A percentile compares a stretch with the other conserved stretches of the same genome.
These are phyloP conservation scores for Drosophila neotestacea DNA, from an alignment of 2,888 invertebrate genomes.

Conservation along the genomic window DNA sequence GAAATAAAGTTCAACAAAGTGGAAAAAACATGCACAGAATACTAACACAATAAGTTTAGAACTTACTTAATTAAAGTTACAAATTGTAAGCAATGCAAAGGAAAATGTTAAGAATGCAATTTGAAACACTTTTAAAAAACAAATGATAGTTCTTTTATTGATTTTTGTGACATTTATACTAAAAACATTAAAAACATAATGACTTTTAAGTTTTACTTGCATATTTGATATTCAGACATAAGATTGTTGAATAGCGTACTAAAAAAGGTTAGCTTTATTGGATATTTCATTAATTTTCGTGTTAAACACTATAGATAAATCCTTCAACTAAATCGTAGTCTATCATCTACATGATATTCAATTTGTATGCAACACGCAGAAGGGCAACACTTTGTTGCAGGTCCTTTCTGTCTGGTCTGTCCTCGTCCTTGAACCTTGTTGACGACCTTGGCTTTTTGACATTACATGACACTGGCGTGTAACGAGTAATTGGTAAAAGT, in stretches of 20 bases:
- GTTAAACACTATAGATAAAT: not conserved
- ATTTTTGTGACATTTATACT: not conserved
- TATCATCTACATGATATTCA: not conserved
- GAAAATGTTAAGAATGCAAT: too few species aligned
- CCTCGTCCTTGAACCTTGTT: constrained; percentile 45
- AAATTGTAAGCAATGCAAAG: not conserved
- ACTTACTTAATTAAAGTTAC: not conserved
- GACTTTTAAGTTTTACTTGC: too few species aligned
- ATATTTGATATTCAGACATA: too few species aligned
- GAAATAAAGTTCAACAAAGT: constrained; percentile 18
- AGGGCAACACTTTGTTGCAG: constrained; percentile 1
- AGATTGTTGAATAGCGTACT: too few species aligned
- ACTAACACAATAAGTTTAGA: not conserved
- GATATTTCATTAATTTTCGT: not conserved
- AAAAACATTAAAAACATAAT: too few species aligned
- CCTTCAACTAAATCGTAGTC: not conserved
- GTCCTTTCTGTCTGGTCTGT: not conserved
- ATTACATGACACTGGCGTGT: constrained; percentile 29
- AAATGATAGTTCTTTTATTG: too few species aligned
- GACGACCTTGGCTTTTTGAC: constrained; percentile 25
- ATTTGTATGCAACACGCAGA: constrained; percentile 1
- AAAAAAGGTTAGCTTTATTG: too few species aligned
- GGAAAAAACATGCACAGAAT: not conserved
- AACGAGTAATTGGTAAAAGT: constrained; percentile 54
- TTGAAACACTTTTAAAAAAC: too few species aligned